A percentile compares a stretch with the other conserved stretches of the same genome.
Evolutionary conservation across 2,113 vertebrate species (phyloP).

Genomic region (Delphinapterus leucas): DNA sequence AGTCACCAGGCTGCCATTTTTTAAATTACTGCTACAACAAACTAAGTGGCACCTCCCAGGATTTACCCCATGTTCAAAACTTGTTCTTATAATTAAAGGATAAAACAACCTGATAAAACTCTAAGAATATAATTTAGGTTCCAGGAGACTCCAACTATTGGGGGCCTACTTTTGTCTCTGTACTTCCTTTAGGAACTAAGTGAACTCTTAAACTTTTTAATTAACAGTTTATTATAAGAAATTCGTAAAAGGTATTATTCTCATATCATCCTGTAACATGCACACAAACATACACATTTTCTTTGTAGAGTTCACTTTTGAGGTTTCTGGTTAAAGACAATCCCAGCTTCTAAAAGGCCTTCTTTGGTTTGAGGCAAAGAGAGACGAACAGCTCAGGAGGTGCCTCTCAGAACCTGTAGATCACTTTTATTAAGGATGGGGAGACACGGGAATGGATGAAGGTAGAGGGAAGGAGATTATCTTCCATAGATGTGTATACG

Average conservation of each 20-base stretch:
- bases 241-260: constrained; percentile 46
- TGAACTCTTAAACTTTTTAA: constrained; percentile 61
- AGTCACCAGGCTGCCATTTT: constrained; percentile 42
- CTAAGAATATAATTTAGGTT: constrained; percentile 45
- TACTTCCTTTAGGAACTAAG: background rate
- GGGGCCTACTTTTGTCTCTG: constrained; percentile 23
- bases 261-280: background rate
- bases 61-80: constrained; percentile 50
- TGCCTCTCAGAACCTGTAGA: background rate
- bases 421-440: background rate
- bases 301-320: constrained; percentile 34
- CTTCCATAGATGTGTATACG: background rate
- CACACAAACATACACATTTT: background rate
- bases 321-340: constrained; percentile 29
- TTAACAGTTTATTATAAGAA: constrained; percentile 48
- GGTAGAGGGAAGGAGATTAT: background rate
- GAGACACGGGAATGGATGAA: background rate
- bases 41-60: constrained; percentile 23
- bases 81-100: constrained; percentile 55
- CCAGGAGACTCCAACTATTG: background rate
- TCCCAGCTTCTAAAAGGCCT: background rate
- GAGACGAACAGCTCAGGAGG: background rate
- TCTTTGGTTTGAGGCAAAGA: background rate
- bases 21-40: constrained; percentile 53
- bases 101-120: constrained; percentile 51